Evolutionary conservation across 2,888 invertebrate genomes (phyloP).

Genomic region (Athripsodes cinereus): DNA sequence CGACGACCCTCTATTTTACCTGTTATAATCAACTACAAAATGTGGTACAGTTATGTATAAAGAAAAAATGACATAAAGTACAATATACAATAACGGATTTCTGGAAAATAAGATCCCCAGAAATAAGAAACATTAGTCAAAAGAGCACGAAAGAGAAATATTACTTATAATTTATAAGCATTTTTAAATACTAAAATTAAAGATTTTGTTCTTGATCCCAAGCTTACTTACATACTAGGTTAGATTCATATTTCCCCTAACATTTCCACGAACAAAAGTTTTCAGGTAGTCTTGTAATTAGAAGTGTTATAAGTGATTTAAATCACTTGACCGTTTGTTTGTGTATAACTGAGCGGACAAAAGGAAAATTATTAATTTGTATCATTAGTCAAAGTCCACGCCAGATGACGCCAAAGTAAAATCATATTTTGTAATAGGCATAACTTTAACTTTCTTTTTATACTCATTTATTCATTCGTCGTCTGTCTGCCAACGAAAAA

Average conservation of each 20-base stretch:
- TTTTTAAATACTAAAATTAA: no score
- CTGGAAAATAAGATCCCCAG: no score
- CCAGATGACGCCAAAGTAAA: conserved; percentile 40
- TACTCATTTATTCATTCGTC: not conserved
- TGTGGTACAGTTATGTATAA: no score
- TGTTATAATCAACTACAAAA: no score
- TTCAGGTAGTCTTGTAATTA: not conserved
- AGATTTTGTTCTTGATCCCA: no score
- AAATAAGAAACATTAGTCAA: no score
- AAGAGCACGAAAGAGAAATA: no score
- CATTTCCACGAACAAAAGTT: not conserved
- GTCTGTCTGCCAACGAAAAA: not conserved
- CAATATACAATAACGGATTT: no score
- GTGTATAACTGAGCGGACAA: conserved; percentile 4
- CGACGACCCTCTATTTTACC: no score
- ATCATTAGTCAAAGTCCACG: conserved; percentile 51
- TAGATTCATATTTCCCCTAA: not conserved
- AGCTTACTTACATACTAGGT: no score
- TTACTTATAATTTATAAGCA: no score
- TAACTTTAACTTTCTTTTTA: conserved; percentile 24
- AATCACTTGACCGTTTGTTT: conserved; percentile 22
- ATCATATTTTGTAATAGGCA: conserved; percentile 17
- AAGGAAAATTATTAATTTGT: conserved; percentile 42
- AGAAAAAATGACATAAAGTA: no score
- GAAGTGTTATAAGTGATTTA: not conserved